Percentiles rank a stretch among this genome's conserved stretches.
Conservation (phyloP, 53 echinoderm and acorn worm species). For the Hippasteria phrygiana region DNA sequence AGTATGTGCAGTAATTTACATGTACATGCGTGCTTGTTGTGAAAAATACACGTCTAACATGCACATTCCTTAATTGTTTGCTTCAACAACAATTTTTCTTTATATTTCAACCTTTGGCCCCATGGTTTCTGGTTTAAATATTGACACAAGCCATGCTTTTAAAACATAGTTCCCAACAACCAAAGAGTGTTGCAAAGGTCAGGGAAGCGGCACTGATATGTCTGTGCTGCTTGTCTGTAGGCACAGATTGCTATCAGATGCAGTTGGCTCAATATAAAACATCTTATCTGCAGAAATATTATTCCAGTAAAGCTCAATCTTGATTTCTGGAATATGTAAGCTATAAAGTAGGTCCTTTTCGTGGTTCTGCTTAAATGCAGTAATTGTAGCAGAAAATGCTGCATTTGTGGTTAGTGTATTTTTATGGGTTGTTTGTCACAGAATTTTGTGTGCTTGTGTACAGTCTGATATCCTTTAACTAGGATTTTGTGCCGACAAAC, state of each 20-base stretch:
- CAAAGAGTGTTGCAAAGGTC: neutral
- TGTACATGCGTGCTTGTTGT: neutral
- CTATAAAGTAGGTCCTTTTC: too few relatives aligned
- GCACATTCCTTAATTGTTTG: neutral
- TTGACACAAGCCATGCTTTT: slow-evolving; percentile 28
- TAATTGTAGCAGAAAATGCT: too few relatives aligned
- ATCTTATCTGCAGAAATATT: slow-evolving; percentile 50
- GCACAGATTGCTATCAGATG: slow-evolving; percentile 17
- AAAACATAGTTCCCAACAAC: slow-evolving; percentile 31
- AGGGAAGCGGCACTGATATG: slow-evolving; percentile 30
- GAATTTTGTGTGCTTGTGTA: neutral
- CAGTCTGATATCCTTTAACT: too few relatives aligned
- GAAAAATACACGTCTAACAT: neutral
- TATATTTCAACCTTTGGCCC: slow-evolving; percentile 27
- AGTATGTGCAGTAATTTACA: too few relatives aligned
- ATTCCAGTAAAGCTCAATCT: neutral
- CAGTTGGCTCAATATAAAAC: slow-evolving; percentile 20
- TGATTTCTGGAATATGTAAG: neutral
- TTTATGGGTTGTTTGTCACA: neutral
- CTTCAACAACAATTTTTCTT: neutral
- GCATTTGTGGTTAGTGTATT: too few relatives aligned
- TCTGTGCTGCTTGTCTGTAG: neutral
- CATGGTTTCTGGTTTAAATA: slow-evolving; percentile 23
- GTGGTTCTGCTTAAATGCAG: too few relatives aligned
- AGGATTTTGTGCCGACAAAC: too few relatives aligned